phyloP scores from a whole-genome alignment of 1,140 invertebrate species.

The Eubasilissa regina region DNA sequence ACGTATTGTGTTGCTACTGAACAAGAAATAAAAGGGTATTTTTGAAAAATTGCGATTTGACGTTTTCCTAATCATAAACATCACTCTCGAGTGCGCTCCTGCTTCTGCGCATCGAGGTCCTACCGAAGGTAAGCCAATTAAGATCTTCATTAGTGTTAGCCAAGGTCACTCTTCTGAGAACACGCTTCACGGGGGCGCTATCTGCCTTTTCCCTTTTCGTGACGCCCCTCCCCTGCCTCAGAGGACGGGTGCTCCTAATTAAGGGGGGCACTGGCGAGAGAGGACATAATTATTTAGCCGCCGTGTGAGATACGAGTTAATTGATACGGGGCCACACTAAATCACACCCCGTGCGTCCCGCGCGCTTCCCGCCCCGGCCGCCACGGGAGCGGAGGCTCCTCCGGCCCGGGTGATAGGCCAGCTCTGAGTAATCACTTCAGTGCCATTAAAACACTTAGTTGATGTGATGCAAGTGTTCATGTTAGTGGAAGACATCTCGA shows the following conservation, averaged over 20 bases:
- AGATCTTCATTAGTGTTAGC: constrained; percentile 60
- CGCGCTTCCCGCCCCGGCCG: background rate
- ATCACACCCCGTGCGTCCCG: constrained; percentile 45
- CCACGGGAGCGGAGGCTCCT: background rate
- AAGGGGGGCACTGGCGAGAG: constrained; percentile 52
- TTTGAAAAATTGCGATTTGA: too few relatives aligned
- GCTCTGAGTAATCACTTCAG: background rate
- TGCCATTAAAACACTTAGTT: too few relatives aligned
- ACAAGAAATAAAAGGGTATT: too few relatives aligned
- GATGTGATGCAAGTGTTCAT: too few relatives aligned
- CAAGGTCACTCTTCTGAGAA: constrained; percentile 58
- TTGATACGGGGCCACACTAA: constrained; percentile 57
- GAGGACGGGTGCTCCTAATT: constrained; percentile 42
- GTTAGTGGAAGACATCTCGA: too few relatives aligned
- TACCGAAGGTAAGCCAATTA: constrained; percentile 55
- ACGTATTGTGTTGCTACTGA: too few relatives aligned
- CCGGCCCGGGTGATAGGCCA: constrained; percentile 1
- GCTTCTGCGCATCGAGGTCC: constrained; percentile 19
- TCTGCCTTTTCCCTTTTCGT: constrained; percentile 42
- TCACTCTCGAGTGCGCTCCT: constrained; percentile 28
- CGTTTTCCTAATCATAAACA: too few relatives aligned
- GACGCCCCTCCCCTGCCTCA: constrained; percentile 31
- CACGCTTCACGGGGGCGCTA: constrained; percentile 41
- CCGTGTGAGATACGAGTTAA: constrained; percentile 58
- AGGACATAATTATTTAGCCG: constrained; percentile 61